Evolutionary conservation across 2,888 invertebrate species (phyloP).

Genomic region (Orgyia antiqua): DNA sequence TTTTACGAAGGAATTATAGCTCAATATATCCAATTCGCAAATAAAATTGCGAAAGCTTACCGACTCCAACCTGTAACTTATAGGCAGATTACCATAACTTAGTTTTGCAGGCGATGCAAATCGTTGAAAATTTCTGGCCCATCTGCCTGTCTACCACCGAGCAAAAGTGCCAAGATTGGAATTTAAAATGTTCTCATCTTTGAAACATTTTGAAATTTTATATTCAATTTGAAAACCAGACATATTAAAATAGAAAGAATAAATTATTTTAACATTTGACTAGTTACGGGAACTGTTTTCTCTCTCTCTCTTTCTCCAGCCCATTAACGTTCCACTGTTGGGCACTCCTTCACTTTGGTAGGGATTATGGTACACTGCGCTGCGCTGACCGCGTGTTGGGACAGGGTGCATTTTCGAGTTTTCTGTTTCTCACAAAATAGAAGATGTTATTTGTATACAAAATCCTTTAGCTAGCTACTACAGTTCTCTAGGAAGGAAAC

Average conservation of each 20-base stretch:
- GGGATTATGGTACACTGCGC: too few relatives aligned
- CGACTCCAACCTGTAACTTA: conserved; percentile 51
- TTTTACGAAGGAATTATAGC: conserved; percentile 31
- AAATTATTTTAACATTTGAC: conserved; percentile 5
- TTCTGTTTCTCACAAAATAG: too few relatives aligned
- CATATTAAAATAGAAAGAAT: conserved; percentile 18
- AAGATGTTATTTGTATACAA: too few relatives aligned
- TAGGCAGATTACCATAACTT: conserved; percentile 63
- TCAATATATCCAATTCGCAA: conserved; percentile 33
- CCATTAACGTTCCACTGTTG: too few relatives aligned
- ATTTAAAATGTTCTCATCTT: conserved; percentile 56
- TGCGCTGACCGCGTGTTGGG: too few relatives aligned
- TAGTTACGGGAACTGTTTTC: too few relatives aligned
- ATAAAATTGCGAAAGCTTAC: conserved; percentile 60
- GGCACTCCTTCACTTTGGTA: too few relatives aligned
- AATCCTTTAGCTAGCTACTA: too few relatives aligned
- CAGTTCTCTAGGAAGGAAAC: too few relatives aligned
- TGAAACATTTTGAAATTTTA: conserved; percentile 42
- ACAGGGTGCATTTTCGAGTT: too few relatives aligned
- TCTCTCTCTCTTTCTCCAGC: too few relatives aligned
- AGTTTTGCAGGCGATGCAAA: conserved; percentile 61
- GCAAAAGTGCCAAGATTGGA: conserved; percentile 59
- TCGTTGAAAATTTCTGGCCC: conserved; percentile 52
- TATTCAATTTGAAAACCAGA: conserved; percentile 24
- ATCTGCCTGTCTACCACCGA: conserved; percentile 54